Evolutionary conservation across 2,888 invertebrate genomes (phyloP).

Genomic region (Scaptodrosophila latifasciaeformis): DNA sequence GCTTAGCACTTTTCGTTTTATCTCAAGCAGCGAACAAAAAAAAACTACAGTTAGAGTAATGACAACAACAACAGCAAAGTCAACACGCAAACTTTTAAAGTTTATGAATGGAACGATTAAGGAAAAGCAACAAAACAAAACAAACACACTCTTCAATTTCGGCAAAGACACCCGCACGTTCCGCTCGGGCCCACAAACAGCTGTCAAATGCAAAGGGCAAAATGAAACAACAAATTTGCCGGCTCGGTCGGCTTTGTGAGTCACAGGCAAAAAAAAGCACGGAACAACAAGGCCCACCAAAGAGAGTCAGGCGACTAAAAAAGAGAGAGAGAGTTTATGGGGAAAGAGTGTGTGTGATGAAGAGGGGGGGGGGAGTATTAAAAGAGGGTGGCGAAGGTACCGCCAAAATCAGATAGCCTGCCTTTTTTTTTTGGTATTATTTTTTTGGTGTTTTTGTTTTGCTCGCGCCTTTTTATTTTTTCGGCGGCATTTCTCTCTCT

Average conservation of each 20-base stretch:
- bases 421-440: slow-evolving; percentile 16
- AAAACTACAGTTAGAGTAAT: no score
- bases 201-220: slow-evolving; percentile 3
- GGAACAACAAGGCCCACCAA: not conserved
- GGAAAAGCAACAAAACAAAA: no score
- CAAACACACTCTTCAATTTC: no score
- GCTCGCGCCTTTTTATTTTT: slow-evolving; percentile 37
- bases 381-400: not conserved
- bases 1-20: slow-evolving; percentile 31
- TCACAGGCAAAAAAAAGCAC: slow-evolving; percentile 7
- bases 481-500: slow-evolving; percentile 11
- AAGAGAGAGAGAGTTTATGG: not conserved
- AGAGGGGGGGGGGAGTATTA: not conserved
- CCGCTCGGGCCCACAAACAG: not conserved
- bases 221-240: not conserved
- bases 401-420: not conserved
- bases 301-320: slow-evolving; percentile 7
- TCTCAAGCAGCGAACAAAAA: slow-evolving; percentile 23
- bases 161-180: not conserved
- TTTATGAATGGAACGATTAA: slow-evolving; percentile 46
- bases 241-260: not conserved
- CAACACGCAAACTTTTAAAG: slow-evolving; percentile 35
- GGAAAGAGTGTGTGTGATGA: not conserved
- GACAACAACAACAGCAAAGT: no score
- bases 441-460: slow-evolving; percentile 44